Evolutionary conservation across 2,113 vertebrate genomes (phyloP).

Genomic region (Genyomyrus donnyi): DNA sequence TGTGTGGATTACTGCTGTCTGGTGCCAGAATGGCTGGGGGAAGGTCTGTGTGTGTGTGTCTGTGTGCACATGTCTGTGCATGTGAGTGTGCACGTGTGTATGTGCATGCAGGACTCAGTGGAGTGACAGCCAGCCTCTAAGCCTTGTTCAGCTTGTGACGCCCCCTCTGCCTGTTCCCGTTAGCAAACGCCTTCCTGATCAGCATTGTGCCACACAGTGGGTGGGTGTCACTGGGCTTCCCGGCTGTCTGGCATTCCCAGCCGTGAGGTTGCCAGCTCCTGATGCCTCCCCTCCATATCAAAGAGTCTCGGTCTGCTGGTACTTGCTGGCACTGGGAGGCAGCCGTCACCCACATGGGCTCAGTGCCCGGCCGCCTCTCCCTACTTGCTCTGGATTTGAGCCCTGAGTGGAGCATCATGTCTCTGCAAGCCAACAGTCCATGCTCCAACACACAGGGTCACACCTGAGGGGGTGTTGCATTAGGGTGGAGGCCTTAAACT

Average conservation of each 20-base stretch:
- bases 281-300: neutral
- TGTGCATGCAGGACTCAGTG: neutral
- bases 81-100: neutral
- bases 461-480: neutral
- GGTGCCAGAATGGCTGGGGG: neutral
- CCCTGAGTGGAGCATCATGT: neutral
- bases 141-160: neutral
- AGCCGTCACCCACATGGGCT: neutral
- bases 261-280: neutral
- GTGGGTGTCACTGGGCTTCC: neutral
- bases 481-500: neutral
- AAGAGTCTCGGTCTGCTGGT: neutral
- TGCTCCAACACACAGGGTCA: neutral
- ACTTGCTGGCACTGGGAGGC: neutral
- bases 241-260: neutral
- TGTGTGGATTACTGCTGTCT: neutral
- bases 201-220: neutral
- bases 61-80: neutral
- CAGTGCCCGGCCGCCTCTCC: neutral
- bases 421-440: neutral
- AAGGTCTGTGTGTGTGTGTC: neutral
- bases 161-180: neutral
- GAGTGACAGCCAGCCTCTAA: neutral
- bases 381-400: neutral
- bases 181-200: neutral